These are phyloP conservation scores for Narcine bancroftii DNA, from an alignment of 2,113 vertebrate species.

Conservation along the genomic window DNA sequence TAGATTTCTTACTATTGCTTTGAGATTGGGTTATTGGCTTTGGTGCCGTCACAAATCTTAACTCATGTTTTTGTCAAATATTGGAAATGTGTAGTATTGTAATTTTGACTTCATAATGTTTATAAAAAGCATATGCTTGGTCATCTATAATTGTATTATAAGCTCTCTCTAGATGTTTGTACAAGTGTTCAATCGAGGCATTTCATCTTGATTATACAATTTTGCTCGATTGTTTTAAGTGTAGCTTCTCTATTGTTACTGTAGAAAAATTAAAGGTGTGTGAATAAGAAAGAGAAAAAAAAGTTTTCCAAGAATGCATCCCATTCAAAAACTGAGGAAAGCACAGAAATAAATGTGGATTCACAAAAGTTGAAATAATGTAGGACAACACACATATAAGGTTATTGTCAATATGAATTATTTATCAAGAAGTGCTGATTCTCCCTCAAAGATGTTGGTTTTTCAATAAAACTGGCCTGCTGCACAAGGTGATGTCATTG, in stretches of 20 bases:
- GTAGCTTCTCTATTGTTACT: background rate
- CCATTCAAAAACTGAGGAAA: background rate
- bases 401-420: background rate
- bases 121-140: background rate
- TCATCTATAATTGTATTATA: background rate
- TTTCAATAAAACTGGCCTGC: background rate
- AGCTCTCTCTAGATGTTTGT: background rate
- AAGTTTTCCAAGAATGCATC: too few species aligned
- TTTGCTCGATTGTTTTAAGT: background rate
- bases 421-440: background rate
- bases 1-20: background rate
- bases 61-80: background rate
- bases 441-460: background rate
- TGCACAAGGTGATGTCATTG: background rate
- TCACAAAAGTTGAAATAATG: background rate
- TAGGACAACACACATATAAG: background rate
- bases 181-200: background rate
- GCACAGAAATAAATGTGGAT: background rate
- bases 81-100: background rate
- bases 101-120: background rate
- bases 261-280: conserved; percentile 2
- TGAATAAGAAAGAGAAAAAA: too few species aligned
- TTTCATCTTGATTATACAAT: conserved; percentile 4
- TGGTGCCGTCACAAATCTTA: background rate
- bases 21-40: background rate